phyloP scores from a whole-genome alignment of 2,888 invertebrate species.

The Pyrochroa serraticornis region DNA sequence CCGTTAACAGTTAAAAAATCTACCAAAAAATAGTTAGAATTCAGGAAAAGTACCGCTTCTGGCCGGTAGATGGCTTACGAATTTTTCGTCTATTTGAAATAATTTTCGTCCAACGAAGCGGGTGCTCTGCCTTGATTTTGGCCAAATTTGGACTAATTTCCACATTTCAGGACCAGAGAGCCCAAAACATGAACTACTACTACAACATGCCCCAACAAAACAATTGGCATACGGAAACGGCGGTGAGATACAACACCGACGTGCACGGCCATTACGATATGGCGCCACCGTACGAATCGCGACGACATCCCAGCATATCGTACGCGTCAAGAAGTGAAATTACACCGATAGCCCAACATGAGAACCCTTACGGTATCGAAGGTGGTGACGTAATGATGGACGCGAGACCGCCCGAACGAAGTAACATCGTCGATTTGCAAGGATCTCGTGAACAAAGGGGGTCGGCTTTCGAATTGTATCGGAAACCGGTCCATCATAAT shows the following conservation, averaged over 20 bases:
- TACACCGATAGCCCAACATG: constrained; percentile 50
- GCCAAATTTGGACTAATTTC: background rate
- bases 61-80: too few species aligned
- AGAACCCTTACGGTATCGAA: constrained; percentile 47
- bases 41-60: too few species aligned
- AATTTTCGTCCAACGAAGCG: too few species aligned
- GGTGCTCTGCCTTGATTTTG: background rate
- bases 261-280: constrained; percentile 54
- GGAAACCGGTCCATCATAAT: constrained; percentile 87
- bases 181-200: constrained; percentile 52
- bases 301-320: constrained; percentile 56
- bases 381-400: constrained; percentile 41
- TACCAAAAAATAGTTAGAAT: too few species aligned
- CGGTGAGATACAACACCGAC: constrained; percentile 48
- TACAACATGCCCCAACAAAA: constrained; percentile 52
- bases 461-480: constrained; percentile 93
- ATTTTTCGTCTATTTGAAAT: too few species aligned
- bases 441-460: constrained; percentile 89
- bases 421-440: constrained; percentile 68
- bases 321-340: constrained; percentile 57
- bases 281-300: constrained; percentile 54
- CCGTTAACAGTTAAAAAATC: too few species aligned
- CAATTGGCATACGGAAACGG: constrained; percentile 39
- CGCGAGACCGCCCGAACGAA: constrained; percentile 44
- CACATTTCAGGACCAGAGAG: constrained; percentile 48